These are phyloP conservation scores for Laticauda laticaudata DNA, from an alignment of 2,113 vertebrate genomes.

Conservation along the genomic window DNA sequence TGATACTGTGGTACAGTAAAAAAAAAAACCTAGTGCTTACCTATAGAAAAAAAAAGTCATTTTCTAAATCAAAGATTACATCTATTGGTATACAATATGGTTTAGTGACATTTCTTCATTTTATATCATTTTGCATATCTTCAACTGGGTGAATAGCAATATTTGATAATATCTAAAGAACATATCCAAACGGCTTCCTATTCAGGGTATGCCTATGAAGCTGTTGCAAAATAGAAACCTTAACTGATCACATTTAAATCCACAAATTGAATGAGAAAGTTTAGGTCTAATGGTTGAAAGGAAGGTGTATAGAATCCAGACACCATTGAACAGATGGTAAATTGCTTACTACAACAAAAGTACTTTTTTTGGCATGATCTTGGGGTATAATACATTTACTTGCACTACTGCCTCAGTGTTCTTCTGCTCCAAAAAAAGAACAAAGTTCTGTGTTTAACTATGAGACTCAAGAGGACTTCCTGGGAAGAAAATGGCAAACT, in stretches of 20 bases:
- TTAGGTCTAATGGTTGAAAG: neutral
- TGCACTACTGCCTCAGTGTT: neutral
- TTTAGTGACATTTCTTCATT: constrained; percentile 35
- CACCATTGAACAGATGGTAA: neutral
- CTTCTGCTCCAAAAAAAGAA: neutral
- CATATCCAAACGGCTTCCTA: constrained; percentile 23
- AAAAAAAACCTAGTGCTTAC: neutral
- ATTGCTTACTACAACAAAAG: neutral
- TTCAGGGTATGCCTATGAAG: constrained; percentile 54
- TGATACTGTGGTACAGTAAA: neutral
- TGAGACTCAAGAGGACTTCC: neutral
- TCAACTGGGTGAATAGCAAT: constrained; percentile 23
- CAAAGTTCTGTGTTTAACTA: neutral
- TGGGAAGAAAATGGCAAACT: neutral
- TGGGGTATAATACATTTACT: neutral
- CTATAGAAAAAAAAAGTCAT: constrained; percentile 1
- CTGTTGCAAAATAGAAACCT: constrained; percentile 28
- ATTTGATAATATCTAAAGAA: constrained; percentile 17
- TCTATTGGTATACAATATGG: constrained; percentile 50
- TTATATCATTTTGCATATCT: constrained; percentile 38
- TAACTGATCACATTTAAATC: constrained; percentile 15
- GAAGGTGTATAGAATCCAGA: neutral
- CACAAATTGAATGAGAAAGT: constrained; percentile 2
- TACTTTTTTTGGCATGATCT: neutral
- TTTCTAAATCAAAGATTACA: neutral